Conservation (phyloP, 1,140 invertebrate species). For the Gonatopus flavifemur region DNA sequence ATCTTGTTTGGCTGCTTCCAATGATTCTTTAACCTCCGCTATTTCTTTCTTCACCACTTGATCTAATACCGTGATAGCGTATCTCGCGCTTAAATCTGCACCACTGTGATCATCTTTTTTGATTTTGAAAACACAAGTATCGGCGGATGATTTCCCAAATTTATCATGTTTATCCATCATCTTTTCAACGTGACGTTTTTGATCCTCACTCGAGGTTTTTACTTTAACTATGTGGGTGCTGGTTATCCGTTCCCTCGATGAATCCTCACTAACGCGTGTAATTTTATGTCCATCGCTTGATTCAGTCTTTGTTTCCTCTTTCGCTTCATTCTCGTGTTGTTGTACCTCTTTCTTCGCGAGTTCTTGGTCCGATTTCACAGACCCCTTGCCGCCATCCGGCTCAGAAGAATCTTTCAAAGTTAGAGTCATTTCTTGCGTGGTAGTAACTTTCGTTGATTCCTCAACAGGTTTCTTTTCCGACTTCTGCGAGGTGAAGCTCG, state of each 20-base stretch:
- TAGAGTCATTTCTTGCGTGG: no score
- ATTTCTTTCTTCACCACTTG: conserved; percentile 65
- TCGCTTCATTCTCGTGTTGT: not conserved
- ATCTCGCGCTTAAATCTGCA: conserved; percentile 53
- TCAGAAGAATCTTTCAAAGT: no score
- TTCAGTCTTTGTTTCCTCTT: conserved; percentile 7
- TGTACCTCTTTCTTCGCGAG: not conserved
- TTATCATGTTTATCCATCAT: conserved; percentile 21
- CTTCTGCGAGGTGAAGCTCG: not conserved
- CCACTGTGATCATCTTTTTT: conserved; percentile 69
- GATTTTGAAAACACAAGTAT: conserved; percentile 66
- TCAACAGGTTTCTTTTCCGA: not conserved
- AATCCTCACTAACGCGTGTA: conserved; percentile 11
- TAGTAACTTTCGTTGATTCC: not conserved
- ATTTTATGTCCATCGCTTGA: no score
- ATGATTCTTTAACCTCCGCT: conserved; percentile 69
- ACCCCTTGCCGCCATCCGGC: no score
- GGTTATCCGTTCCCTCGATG: conserved; percentile 24
- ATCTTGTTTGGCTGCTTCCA: conserved; percentile 67
- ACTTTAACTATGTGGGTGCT: conserved; percentile 24
- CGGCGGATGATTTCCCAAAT: conserved; percentile 42
- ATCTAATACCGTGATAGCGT: conserved; percentile 54
- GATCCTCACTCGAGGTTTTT: conserved; percentile 25
- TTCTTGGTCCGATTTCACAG: no score
- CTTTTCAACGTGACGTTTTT: conserved; percentile 32